phyloP scores from a whole-genome alignment of 2,113 vertebrate genomes.

The Campylorhamphus procurvoides region DNA sequence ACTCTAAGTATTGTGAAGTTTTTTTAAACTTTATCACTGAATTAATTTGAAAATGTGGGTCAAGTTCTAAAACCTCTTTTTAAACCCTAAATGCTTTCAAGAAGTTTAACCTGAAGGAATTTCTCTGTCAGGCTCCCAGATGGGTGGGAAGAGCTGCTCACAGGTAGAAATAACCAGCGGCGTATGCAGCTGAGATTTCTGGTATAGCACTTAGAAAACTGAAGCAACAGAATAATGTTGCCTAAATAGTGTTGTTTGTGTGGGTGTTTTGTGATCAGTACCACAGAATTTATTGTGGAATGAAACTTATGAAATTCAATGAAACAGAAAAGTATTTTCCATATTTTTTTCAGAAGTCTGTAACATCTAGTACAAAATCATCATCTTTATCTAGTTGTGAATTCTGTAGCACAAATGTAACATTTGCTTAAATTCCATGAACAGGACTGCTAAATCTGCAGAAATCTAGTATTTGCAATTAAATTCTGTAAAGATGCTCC shows the following conservation, averaged over 20 bases:
- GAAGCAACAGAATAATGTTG: accelerated
- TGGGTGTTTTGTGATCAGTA: not conserved
- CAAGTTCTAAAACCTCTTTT: not conserved
- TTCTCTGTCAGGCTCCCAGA: not conserved
- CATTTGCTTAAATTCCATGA: not conserved
- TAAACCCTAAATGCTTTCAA: too few relatives aligned
- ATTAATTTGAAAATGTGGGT: not conserved
- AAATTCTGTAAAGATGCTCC: not conserved
- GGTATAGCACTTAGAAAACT: accelerated
- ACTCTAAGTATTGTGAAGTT: accelerated
- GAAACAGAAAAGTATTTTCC: not conserved
- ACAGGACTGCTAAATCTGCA: not conserved
- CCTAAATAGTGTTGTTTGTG: not conserved
- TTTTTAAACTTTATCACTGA: not conserved
- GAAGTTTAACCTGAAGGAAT: accelerated
- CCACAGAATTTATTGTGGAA: accelerated
- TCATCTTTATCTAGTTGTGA: not conserved
- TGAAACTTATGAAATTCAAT: accelerated
- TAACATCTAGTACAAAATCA: not conserved
- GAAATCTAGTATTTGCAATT: not conserved
- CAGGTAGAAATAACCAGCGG: not conserved
- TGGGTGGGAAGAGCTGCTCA: accelerated
- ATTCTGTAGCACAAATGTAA: not conserved
- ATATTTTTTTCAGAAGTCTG: not conserved
- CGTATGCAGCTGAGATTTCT: not conserved